Percentiles rank a stretch among this genome's conserved stretches.
These are phyloP conservation scores for Pempheris klunzingeri DNA, from an alignment of 2,797 vertebrate genomes.

Conservation along the genomic window DNA sequence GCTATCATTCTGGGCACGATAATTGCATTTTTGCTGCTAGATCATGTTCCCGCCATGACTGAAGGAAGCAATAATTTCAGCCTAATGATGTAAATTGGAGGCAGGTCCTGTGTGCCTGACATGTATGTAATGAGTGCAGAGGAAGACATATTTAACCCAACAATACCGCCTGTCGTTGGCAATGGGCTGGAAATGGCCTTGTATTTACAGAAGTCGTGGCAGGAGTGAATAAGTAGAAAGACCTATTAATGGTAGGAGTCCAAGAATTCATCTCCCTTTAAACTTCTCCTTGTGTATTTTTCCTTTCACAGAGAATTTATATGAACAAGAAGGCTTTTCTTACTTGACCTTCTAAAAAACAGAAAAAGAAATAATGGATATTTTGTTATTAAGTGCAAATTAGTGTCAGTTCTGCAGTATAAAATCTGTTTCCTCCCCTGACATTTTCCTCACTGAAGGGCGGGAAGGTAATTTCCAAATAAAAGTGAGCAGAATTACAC, in stretches of 20 bases:
- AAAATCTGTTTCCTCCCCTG: conserved; percentile 55
- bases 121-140: conserved; percentile 84
- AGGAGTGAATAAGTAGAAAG: conserved; percentile 50
- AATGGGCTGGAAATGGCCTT: conserved; percentile 75
- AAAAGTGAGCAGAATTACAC: conserved; percentile 45
- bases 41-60: conserved; percentile 82
- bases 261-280: conserved; percentile 45
- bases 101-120: conserved; percentile 83
- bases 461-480: conserved; percentile 58
- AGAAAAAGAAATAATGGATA: conserved; percentile 46
- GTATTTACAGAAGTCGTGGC: conserved; percentile 48
- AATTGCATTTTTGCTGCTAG: conserved; percentile 83
- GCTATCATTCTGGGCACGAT: conserved; percentile 54
- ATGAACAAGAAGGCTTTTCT: conserved; percentile 53
- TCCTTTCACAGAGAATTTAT: conserved; percentile 60
- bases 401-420: conserved; percentile 56
- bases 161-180: conserved; percentile 77
- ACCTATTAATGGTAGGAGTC: conserved; percentile 31
- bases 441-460: conserved; percentile 37
- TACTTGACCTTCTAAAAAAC: conserved; percentile 42
- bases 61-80: conserved; percentile 89
- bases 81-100: conserved; percentile 89
- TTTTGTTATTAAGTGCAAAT: conserved; percentile 66
- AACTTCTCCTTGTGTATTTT: conserved; percentile 59
- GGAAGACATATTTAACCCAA: conserved; percentile 85